Evolutionary conservation across 2,888 invertebrate genomes (phyloP).

Genomic region (Drosophila stalkeri): DNA sequence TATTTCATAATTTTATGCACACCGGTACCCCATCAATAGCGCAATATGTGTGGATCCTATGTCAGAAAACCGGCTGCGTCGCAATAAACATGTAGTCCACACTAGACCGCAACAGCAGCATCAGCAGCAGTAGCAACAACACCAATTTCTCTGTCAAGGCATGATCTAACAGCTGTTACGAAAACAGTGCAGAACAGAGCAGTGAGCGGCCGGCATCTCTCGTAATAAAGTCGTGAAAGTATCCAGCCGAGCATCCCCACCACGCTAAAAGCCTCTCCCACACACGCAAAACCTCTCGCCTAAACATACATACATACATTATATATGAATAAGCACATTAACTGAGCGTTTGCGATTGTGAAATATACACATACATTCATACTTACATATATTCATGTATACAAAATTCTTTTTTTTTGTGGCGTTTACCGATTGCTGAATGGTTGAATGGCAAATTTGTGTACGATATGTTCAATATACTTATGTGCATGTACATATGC

Average conservation of each 20-base stretch:
- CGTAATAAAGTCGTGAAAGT: slow-evolving; percentile 28
- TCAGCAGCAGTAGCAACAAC: slow-evolving; percentile 25
- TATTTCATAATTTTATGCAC: slow-evolving; percentile 12
- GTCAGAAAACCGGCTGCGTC: slow-evolving; percentile 60
- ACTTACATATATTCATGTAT: slow-evolving; percentile 3
- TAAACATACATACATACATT: neutral
- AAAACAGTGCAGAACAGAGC: slow-evolving; percentile 5
- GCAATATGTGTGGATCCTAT: slow-evolving; percentile 42
- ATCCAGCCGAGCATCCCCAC: slow-evolving; percentile 37
- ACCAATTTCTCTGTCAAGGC: slow-evolving; percentile 34
- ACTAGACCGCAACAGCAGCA: slow-evolving; percentile 14
- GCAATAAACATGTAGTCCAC: slow-evolving; percentile 52
- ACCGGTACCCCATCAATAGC: slow-evolving; percentile 48
- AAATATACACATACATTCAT: neutral
- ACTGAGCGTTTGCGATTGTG: neutral
- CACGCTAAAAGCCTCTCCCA: slow-evolving; percentile 35
- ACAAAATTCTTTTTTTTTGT: slow-evolving; percentile 44
- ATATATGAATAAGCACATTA: slow-evolving; percentile 18
- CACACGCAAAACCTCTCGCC: neutral
- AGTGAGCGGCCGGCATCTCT: slow-evolving; percentile 47
- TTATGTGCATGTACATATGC: slow-evolving; percentile 5
- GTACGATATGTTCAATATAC: slow-evolving; percentile 41
- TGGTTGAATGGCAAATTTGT: slow-evolving; percentile 49
- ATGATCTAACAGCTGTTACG: slow-evolving; percentile 71
- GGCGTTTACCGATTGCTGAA: slow-evolving; percentile 50